Evolutionary conservation across 2,113 vertebrate genomes (phyloP), one percentile per base, ranked within the genome.

Genomic region (Nymphicus hollandicus): DNA sequence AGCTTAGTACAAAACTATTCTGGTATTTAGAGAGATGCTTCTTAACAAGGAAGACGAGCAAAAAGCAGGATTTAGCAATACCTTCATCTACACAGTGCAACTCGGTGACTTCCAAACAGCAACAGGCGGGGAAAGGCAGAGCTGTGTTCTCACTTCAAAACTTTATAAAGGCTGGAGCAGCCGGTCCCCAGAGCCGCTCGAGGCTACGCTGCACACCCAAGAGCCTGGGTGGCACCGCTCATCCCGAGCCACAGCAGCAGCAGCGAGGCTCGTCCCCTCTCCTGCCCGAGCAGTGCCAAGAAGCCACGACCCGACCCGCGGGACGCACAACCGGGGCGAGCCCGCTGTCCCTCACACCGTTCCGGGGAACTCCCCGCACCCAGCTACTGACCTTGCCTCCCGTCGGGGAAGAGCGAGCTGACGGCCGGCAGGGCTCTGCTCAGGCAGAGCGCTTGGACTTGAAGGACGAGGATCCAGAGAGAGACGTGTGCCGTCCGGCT

Each of bases 371-470:
- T 39, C 20, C 44, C 53, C 37, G 44, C 31, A 16, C 72, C 66
- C 56, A 63, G 28, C 28, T 97, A 99, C 99, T 98, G 96, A 99
- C 99, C 99, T 99, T 98, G 98, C 85, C 98, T 97, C 92, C 90
- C 88, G 97, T 98, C 98, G 88, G 98, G 97, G 95, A 98, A 98
- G 90, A 96, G 91, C 80, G 98, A 88, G 72, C 94, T 94, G 97
- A 96, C 96, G n/a, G 97, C 88, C 89, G 74, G 96, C 46, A 96
- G 78, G 89, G 89, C 94, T 77, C 96, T 96, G 95, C 95, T 98
- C 86, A 96, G 96, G 98, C 98, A 96, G 47, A 96, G 96, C 81
- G 96, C 96, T 97, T 98, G 93, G 77, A 97, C 77, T 88, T 97
- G 97, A 91, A 99, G 96, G 89, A 98, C 96, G 77, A 98, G 96